A percentile compares a stretch with the other conserved stretches of the same genome.
These are phyloP conservation scores for Silurus asotus DNA, from an alignment of 2,113 vertebrate species.

Conservation along the genomic window DNA sequence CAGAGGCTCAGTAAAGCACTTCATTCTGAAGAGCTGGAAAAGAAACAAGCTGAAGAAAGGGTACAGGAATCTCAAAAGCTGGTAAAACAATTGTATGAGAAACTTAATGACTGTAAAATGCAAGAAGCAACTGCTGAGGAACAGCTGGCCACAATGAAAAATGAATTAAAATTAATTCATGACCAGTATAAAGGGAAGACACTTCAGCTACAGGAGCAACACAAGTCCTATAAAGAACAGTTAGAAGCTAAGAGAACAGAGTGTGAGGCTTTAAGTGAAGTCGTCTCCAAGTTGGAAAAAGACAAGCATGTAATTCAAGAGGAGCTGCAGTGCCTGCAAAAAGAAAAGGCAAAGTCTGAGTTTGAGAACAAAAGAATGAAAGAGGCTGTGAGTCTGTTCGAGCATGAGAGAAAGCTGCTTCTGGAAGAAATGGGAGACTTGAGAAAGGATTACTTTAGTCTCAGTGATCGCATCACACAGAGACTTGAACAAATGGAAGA, in stretches of 20 bases:
- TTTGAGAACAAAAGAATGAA: slow-evolving; percentile 28
- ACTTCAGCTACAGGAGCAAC: slow-evolving; percentile 41
- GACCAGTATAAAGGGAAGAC: slow-evolving; percentile 35
- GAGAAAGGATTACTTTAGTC: slow-evolving; percentile 51
- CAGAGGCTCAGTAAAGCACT: slow-evolving; percentile 23
- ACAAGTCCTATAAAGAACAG: slow-evolving; percentile 11
- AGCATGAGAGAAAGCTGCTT: slow-evolving; percentile 48
- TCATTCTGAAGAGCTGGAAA: slow-evolving; percentile 39
- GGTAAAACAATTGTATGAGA: slow-evolving; percentile 13
- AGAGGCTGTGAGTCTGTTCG: slow-evolving; percentile 35
- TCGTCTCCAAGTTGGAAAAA: slow-evolving; percentile 43
- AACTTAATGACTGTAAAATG: slow-evolving; percentile 30
- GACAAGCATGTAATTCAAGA: slow-evolving; percentile 46
- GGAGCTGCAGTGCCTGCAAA: slow-evolving; percentile 34
- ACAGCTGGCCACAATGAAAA: slow-evolving; percentile 40
- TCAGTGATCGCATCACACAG: slow-evolving; percentile 56
- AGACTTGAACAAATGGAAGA: slow-evolving; percentile 42
- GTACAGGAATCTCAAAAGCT: slow-evolving; percentile 28
- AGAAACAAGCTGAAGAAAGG: slow-evolving; percentile 15
- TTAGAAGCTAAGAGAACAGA: slow-evolving; percentile 36
- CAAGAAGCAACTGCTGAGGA: slow-evolving; percentile 25
- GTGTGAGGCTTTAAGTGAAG: slow-evolving; percentile 30
- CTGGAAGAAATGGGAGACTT: slow-evolving; percentile 51
- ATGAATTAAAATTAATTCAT: slow-evolving; percentile 29
- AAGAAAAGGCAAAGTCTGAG: slow-evolving; percentile 34